Evolutionary conservation across 2,113 vertebrate genomes (phyloP), one percentile per base, ranked within the genome.

Genomic region (Pygoscelis adeliae): DNA sequence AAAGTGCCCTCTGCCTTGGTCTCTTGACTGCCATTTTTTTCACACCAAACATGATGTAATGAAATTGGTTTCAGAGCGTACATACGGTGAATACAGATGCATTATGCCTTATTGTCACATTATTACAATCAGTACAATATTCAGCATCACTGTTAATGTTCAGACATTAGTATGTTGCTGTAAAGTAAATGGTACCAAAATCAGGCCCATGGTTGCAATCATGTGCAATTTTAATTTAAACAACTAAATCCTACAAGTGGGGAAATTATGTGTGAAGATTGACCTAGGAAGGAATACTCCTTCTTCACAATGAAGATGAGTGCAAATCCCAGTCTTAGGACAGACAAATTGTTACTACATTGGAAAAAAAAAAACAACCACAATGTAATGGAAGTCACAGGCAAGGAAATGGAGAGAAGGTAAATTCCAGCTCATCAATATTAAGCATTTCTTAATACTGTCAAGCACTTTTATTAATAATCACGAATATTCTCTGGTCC

Each of bases 1-100:
- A 70, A 73, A 90, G 78, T 66, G 29, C 30, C 65, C 44, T 85
- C 44, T 94, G 30, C 46, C n/a, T 85, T 87, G 44, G 20, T 90
- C 42, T 90, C 66, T 73, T 88, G 62, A 44, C 65, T 95, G 72
- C 49, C 72, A 53, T 94, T 89, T 93, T 70, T 95, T 87, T 63
- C 26, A 83, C 49, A 66, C 34, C 18, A 90, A 87, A 86, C 20
- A 83, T 94, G 76, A 93, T 69, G 76, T 93, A 90, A 94, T 94
- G 50, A 89, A 94, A 96, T 77, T 65, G 32, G 53, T 71, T 91
- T 96, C 79, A 86, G 55, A 82, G 42, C 5, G 5, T 49, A 52
- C 10, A 26, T 49, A 71, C 0, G 0, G 8, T 61, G 84, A 94
- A 96, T 92, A 70, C 16, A 61, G 46, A 88, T 91, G 38, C 44